Percentiles rank a stretch among this genome's conserved stretches.
Evolutionary conservation across 2,797 vertebrate species (phyloP).

Genomic region (Margarornis squamiger): DNA sequence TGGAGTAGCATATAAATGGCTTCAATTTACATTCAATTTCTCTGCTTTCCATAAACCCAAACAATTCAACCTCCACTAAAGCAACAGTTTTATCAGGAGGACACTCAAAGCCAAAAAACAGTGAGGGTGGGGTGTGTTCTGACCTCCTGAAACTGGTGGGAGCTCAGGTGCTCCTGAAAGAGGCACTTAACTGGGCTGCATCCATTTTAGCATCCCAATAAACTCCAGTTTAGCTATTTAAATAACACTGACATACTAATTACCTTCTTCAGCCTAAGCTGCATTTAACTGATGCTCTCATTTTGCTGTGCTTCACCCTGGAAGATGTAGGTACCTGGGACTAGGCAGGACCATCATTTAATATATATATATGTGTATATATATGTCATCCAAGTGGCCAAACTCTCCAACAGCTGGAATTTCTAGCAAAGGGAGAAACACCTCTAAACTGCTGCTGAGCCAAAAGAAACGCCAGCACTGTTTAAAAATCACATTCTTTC

Average conservation of each 20-base stretch:
- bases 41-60: neutral
- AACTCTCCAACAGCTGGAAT: neutral
- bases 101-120: neutral
- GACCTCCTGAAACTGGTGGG: neutral
- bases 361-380: neutral
- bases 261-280: neutral
- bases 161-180: neutral
- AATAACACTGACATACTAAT: neutral
- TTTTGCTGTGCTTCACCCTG: neutral
- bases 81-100: neutral
- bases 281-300: neutral
- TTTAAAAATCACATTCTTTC: conserved; percentile 37
- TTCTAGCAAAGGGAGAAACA: neutral
- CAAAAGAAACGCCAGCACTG: neutral
- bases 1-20: neutral
- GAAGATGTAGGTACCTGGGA: neutral
- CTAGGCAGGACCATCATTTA: neutral
- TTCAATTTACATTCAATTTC: neutral
- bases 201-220: neutral
- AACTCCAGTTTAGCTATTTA: neutral
- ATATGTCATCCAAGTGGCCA: neutral
- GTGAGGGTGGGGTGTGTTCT: neutral
- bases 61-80: neutral
- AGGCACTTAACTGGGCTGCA: neutral
- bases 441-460: neutral